Evolutionary conservation across 1,140 invertebrate species (phyloP).

Genomic region (Drosophila elegans): DNA sequence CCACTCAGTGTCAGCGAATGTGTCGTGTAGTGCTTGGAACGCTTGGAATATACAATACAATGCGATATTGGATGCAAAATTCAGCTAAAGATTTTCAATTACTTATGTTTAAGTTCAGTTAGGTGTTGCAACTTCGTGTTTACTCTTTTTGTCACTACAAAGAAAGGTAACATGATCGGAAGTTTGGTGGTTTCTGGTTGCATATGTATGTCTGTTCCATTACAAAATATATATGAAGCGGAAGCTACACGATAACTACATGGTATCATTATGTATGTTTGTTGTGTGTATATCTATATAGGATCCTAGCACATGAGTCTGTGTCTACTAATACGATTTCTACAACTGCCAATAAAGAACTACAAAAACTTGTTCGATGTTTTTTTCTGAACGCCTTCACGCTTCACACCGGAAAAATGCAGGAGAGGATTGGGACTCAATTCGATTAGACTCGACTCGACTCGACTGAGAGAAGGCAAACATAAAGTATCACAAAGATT

Average conservation of each 20-base stretch:
- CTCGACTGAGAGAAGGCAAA: constrained; percentile 59
- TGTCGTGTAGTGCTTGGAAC: constrained; percentile 31
- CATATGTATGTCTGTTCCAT: constrained; percentile 54
- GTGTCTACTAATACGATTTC: constrained; percentile 43
- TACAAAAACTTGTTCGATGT: constrained; percentile 79
- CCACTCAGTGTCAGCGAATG: constrained; percentile 29
- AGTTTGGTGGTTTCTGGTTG: constrained; percentile 79
- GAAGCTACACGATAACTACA: constrained; percentile 65
- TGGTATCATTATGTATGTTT: constrained; percentile 26
- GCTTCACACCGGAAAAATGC: constrained; percentile 58
- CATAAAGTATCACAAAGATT: constrained; percentile 79
- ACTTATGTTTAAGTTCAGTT: constrained; percentile 75
- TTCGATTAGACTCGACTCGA: constrained; percentile 23
- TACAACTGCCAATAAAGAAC: constrained; percentile 57
- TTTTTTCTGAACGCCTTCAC: constrained; percentile 55
- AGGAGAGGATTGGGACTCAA: constrained; percentile 3
- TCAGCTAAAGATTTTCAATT: constrained; percentile 80
- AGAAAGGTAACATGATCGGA: constrained; percentile 80
- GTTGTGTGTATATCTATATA: constrained; percentile 28
- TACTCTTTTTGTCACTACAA: constrained; percentile 39
- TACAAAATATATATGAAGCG: constrained; percentile 59
- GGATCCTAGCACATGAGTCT: constrained; percentile 23
- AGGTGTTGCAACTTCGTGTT: constrained; percentile 29
- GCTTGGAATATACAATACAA: constrained; percentile 55
- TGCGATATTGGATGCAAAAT: constrained; percentile 62